Conservation (phyloP, 2,797 vertebrate genomes). For the Pseudochaenichthys georgianus region DNA sequence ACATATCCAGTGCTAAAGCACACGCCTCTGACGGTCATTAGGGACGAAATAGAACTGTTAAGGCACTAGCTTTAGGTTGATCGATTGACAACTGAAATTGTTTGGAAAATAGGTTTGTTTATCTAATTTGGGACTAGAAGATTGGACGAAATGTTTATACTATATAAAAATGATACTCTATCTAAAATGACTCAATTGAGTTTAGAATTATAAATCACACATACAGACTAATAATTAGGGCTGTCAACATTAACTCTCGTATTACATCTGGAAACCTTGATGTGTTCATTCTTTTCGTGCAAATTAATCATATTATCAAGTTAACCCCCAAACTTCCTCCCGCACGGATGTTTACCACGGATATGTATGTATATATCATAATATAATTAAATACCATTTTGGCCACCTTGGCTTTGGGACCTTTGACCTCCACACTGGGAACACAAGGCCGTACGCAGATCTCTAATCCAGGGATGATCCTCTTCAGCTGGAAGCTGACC, state of each 20-base stretch:
- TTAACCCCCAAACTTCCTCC: no score
- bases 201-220: no score
- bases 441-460: slow-evolving; percentile 79
- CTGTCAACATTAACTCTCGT: no score
- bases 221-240: no score
- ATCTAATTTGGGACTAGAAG: neutral
- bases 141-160: neutral
- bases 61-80: neutral
- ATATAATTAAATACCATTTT: slow-evolving; percentile 87
- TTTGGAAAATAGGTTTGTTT: neutral
- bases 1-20: no score
- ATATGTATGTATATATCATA: neutral
- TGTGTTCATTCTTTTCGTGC: no score
- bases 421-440: slow-evolving; percentile 87
- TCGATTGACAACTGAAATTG: neutral
- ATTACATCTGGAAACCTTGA: no score
- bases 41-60: neutral
- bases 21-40: no score
- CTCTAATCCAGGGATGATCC: slow-evolving; percentile 86
- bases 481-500: slow-evolving; percentile 92
- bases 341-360: no score
- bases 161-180: no score
- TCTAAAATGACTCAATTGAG: neutral
- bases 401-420: slow-evolving; percentile 89
- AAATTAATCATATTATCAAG: no score